Percentiles rank a stretch among this genome's conserved stretches.
phyloP scores from a whole-genome alignment of 2,888 invertebrate genomes.

The Branchipolynoe longqiensis region DNA sequence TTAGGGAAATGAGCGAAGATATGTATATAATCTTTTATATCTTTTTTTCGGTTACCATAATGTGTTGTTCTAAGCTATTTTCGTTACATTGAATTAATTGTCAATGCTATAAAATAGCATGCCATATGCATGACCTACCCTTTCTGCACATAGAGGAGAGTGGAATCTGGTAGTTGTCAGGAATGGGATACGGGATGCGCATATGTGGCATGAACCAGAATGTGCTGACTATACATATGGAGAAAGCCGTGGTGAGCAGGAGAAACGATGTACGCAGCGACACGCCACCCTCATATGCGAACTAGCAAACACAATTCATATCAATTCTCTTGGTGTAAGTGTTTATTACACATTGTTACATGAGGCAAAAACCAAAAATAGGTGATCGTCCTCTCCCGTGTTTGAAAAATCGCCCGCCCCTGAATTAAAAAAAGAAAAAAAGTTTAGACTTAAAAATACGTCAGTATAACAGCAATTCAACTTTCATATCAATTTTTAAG shows the following conservation, averaged over 20 bases:
- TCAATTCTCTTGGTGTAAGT: background rate
- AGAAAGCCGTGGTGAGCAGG: constrained; percentile 62
- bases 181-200: constrained; percentile 66
- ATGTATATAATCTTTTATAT: background rate
- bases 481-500: no score
- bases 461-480: no score
- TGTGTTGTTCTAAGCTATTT: background rate
- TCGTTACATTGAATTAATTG: background rate
- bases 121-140: background rate
- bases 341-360: no score
- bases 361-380: no score
- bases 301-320: constrained; percentile 60
- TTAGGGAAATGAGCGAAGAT: no score
- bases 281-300: constrained; percentile 65
- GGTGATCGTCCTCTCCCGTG: no score
- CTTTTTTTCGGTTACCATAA: background rate
- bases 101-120: background rate
- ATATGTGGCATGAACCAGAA: constrained; percentile 65
- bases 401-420: no score
- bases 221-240: constrained; percentile 64
- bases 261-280: constrained; percentile 64
- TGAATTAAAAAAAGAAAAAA: no score
- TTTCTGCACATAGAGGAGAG: background rate
- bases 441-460: no score
- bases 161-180: constrained; percentile 34